These are phyloP conservation scores for Somateria mollissima DNA, from an alignment of 2,797 vertebrate species.

Conservation along the genomic window DNA sequence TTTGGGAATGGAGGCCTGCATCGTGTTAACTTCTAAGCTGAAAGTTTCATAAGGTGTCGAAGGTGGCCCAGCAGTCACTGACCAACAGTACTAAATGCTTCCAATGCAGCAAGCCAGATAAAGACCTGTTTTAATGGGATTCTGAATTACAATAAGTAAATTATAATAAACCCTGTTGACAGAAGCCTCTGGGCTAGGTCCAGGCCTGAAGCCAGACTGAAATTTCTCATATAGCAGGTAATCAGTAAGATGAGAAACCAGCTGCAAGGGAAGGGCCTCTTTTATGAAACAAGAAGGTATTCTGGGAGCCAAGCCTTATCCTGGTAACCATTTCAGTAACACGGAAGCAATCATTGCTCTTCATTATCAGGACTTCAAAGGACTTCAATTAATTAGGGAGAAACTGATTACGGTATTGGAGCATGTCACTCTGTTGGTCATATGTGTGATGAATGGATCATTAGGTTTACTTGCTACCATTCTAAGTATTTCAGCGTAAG, in stretches of 20 bases:
- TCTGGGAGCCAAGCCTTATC: slow-evolving; percentile 8
- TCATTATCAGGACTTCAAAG: slow-evolving; percentile 31
- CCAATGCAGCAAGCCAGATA: slow-evolving; percentile 49
- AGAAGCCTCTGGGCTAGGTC: slow-evolving; percentile 51
- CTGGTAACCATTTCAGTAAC: slow-evolving; percentile 7
- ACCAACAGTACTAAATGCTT: slow-evolving; percentile 30
- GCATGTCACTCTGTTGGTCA: neutral
- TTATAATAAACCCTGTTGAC: slow-evolving; percentile 60
- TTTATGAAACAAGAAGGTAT: slow-evolving; percentile 14
- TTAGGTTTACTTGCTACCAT: neutral
- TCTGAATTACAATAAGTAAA: slow-evolving; percentile 64
- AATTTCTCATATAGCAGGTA: slow-evolving; percentile 71
- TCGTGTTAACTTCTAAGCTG: slow-evolving; percentile 23
- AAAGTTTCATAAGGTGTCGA: slow-evolving; percentile 56
- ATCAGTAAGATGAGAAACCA: slow-evolving; percentile 71
- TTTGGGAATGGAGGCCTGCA: neutral
- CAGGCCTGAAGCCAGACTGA: slow-evolving; percentile 58
- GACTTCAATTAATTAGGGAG: neutral
- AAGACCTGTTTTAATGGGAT: slow-evolving; percentile 41
- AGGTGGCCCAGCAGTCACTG: slow-evolving; percentile 51
- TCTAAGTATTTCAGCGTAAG: neutral
- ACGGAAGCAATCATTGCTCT: neutral
- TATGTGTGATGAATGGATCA: neutral
- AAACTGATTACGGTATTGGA: neutral
- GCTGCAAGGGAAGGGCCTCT: slow-evolving; percentile 44